Evolutionary conservation across 2,797 vertebrate genomes (phyloP).

Genomic region (Perodicticus potto): DNA sequence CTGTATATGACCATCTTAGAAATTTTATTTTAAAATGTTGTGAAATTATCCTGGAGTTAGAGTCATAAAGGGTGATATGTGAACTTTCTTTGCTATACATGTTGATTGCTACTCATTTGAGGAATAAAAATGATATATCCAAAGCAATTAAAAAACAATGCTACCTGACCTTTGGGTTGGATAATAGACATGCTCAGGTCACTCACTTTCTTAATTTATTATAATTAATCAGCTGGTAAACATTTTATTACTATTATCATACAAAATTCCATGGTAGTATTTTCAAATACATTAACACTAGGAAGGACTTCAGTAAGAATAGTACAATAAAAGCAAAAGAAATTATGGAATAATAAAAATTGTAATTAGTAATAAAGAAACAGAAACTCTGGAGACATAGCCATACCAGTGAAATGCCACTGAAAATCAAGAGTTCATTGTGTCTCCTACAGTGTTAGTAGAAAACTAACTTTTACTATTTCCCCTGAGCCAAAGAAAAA

Average conservation of each 20-base stretch:
- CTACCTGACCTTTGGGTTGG: slow-evolving; percentile 59
- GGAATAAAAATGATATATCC: slow-evolving; percentile 78
- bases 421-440: slow-evolving; percentile 57
- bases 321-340: slow-evolving; percentile 59
- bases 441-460: slow-evolving; percentile 34
- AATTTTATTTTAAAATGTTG: neutral
- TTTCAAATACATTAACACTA: slow-evolving; percentile 55
- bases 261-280: slow-evolving; percentile 57
- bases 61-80: neutral
- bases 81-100: neutral
- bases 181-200: slow-evolving; percentile 46
- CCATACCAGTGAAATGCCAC: neutral
- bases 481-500: slow-evolving; percentile 19
- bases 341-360: slow-evolving; percentile 52
- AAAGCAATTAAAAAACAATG: slow-evolving; percentile 79
- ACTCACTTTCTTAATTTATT: slow-evolving; percentile 71
- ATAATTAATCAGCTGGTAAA: slow-evolving; percentile 66
- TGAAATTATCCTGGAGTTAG: neutral
- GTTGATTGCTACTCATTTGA: slow-evolving; percentile 65
- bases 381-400: slow-evolving; percentile 47
- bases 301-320: slow-evolving; percentile 32
- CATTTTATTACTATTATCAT: slow-evolving; percentile 65
- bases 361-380: slow-evolving; percentile 57
- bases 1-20: neutral
- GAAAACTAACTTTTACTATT: slow-evolving; percentile 50